These are phyloP conservation scores for Platygyra sinensis DNA, from an alignment of 64 coral and sea anemone genomes.

Conservation along the genomic window DNA sequence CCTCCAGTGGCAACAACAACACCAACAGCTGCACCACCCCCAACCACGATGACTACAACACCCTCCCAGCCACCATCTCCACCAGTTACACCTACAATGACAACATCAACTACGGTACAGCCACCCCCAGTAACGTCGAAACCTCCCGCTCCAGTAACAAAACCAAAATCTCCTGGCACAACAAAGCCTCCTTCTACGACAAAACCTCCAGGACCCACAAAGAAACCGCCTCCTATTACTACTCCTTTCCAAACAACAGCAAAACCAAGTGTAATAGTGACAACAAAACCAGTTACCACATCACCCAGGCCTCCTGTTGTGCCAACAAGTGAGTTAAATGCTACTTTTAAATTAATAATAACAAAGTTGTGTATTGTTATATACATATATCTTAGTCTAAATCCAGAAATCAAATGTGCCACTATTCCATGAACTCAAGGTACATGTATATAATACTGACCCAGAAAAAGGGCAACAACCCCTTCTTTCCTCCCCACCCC, in stretches of 20 bases:
- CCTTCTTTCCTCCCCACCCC: too few relatives aligned
- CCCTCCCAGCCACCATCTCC: constrained; percentile 5
- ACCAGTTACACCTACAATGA: neutral
- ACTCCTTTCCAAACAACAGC: neutral
- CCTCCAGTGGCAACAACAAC: constrained; percentile 24
- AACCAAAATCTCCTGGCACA: constrained; percentile 47
- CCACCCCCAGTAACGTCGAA: neutral
- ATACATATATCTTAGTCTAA: too few relatives aligned
- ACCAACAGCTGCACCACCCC: constrained; percentile 1
- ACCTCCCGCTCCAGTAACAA: constrained; percentile 40
- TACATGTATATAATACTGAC: too few relatives aligned
- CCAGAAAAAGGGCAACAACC: too few relatives aligned
- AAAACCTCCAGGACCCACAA: constrained; percentile 3
- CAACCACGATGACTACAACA: neutral
- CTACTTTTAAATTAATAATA: too few relatives aligned
- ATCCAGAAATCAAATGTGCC: too few relatives aligned
- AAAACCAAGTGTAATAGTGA: neutral
- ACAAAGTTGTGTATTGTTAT: too few relatives aligned
- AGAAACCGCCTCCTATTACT: neutral
- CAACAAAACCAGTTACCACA: neutral
- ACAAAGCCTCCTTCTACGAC: neutral
- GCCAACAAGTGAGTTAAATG: constrained; percentile 28
- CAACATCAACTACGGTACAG: too few relatives aligned
- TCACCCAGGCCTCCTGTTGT: constrained; percentile 13
- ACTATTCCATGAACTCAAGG: too few relatives aligned